Base-by-base conservation (phyloP, 1,140 invertebrate species). In the Pseudachorutes palmiensis region DNA sequence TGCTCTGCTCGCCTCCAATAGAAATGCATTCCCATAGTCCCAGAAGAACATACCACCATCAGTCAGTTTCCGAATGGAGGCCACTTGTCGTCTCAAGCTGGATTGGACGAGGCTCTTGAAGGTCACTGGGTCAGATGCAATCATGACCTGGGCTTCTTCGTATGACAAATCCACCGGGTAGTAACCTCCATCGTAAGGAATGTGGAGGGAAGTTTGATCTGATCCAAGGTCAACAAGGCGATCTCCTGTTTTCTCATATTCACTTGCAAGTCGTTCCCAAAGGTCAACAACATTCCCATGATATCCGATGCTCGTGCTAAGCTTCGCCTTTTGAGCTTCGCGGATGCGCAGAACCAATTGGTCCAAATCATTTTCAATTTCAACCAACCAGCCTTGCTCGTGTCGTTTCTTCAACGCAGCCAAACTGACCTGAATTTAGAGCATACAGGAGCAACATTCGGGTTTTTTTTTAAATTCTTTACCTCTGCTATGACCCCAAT, bases 11-110 rank as follows among this genome's bases (percentile, higher is more conserved):
- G 85, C 84, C 77, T 88, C 85, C 41, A 88, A 76, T 1, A 87
- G 79, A 75, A 87, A 87, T 2, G 86, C 86, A 76, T 87, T 87
- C 31, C 86, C 86, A 76, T 87, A 87, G 76, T 87, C 86, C 83
- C 83, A 87, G 76, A 87, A 87, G 68, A 79, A 80, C 75, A 88
- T 76, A n/a, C 86, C 86, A 29, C 75, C 72, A 1, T 76, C 76
- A 0, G 83, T 70, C 58, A 87, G 74, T n/a, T 75, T 79, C 71
- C 86, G 83, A 55, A 87, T 83, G n/a, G 86, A 86, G 1, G 70
- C 70, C 1, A 87, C 78, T 57, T 87, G 86, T n/a, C 84, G 77
- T 51, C 80, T 69, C 19, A 87, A 75, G 76, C 84, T 87, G 75
- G 83, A 79, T 72, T 84, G 78, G 3, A 88, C 86, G 2, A 82